Evolutionary conservation across 35 echinoderm and acorn worm species (phyloP).

Genomic region (Heliocidaris tuberculata): DNA sequence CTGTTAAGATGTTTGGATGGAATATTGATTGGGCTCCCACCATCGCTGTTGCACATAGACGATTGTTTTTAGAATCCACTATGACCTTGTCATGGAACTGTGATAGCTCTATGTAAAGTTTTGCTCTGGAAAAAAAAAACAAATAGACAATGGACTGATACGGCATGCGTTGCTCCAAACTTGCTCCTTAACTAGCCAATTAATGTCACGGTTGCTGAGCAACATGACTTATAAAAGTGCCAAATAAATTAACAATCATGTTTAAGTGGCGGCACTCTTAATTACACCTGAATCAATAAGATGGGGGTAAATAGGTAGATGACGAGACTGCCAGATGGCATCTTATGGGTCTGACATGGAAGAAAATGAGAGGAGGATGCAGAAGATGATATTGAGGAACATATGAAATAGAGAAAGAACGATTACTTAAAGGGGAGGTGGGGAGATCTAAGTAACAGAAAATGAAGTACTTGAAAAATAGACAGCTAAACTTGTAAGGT

Average conservation of each 20-base stretch:
- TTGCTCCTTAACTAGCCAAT: neutral
- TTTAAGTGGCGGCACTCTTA: neutral
- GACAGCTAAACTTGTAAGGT: neutral
- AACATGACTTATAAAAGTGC: neutral
- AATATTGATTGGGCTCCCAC: too few relatives aligned
- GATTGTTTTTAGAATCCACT: too few relatives aligned
- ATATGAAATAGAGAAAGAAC: too few relatives aligned
- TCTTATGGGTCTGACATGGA: neutral
- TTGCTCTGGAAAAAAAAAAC: too few relatives aligned
- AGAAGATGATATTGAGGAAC: neutral
- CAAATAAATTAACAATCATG: neutral
- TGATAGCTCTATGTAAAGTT: too few relatives aligned
- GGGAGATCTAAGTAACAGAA: neutral
- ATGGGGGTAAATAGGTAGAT: neutral
- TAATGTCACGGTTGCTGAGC: neutral
- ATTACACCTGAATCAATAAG: slow-evolving; percentile 3
- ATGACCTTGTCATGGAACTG: too few relatives aligned
- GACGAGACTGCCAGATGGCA: neutral
- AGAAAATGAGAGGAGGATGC: neutral
- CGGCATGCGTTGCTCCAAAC: neutral
- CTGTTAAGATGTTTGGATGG: too few relatives aligned
- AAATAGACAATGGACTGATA: too few relatives aligned
- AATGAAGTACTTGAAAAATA: neutral
- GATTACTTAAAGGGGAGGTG: too few relatives aligned
- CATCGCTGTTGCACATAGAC: too few relatives aligned